Evolutionary conservation across 2,888 invertebrate genomes (phyloP).

Genomic region (Erebia aethiops): DNA sequence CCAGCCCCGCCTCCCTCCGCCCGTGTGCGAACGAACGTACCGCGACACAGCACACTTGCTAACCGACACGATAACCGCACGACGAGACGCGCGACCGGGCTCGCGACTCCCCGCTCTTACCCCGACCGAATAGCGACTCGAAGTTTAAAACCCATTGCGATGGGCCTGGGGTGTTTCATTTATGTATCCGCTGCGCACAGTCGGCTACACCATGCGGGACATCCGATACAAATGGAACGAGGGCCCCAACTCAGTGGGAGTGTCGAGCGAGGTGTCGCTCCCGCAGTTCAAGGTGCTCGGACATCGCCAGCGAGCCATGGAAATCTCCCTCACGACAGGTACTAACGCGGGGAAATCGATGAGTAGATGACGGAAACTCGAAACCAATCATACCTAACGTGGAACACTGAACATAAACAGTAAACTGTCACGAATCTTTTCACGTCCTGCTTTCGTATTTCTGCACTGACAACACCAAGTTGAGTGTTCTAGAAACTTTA

Average conservation of each 20-base stretch:
- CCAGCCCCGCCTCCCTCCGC: slow-evolving; percentile 79
- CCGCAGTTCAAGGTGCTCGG: slow-evolving; percentile 99
- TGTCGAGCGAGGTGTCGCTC: slow-evolving; percentile 97
- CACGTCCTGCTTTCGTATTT: slow-evolving; percentile 82
- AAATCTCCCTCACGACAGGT: slow-evolving; percentile 98
- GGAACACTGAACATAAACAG: slow-evolving; percentile 77
- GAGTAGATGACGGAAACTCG: slow-evolving; percentile 43
- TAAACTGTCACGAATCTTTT: slow-evolving; percentile 76
- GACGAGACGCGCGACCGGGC: slow-evolving; percentile 69
- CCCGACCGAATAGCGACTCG: slow-evolving; percentile 76
- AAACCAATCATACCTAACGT: slow-evolving; percentile 59
- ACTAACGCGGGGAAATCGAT: slow-evolving; percentile 72
- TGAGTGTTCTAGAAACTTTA: slow-evolving; percentile 59
- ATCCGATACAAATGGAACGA: slow-evolving; percentile 99
- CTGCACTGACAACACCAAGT: slow-evolving; percentile 77
- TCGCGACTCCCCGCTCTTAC: slow-evolving; percentile 70
- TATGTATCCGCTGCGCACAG: slow-evolving; percentile 86
- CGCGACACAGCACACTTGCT: slow-evolving; percentile 77
- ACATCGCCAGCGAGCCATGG: slow-evolving; percentile 97
- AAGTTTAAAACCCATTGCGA: slow-evolving; percentile 80
- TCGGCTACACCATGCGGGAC: slow-evolving; percentile 99
- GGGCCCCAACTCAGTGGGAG: slow-evolving; percentile 96
- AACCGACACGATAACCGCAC: slow-evolving; percentile 75
- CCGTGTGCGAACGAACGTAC: slow-evolving; percentile 73
- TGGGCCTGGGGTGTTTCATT: slow-evolving; percentile 81